A percentile compares a stretch with the other conserved stretches of the same genome.
Evolutionary conservation across 2,797 vertebrate genomes (phyloP).

Genomic region (Sylvilagus floridanus): DNA sequence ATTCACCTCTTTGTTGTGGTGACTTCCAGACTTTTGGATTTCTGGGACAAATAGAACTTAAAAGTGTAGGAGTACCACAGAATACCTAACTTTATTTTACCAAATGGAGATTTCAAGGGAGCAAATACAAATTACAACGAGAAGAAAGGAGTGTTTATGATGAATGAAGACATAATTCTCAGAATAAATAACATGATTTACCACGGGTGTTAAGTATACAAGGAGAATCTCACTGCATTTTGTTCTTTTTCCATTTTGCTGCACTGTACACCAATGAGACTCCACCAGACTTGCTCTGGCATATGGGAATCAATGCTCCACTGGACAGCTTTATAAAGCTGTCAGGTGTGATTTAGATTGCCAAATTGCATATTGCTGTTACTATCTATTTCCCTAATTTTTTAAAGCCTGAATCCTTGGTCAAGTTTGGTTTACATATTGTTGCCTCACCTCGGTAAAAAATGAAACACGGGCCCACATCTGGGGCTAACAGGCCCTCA

Average conservation of each 20-base stretch:
- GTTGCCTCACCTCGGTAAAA: not conserved
- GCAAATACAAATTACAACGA: not conserved
- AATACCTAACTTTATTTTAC: constrained; percentile 17
- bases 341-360: not conserved
- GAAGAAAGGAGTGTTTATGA: constrained; percentile 11
- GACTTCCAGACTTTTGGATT: not conserved
- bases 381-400: not conserved
- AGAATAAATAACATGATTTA: constrained; percentile 14
- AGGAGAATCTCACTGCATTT: not conserved
- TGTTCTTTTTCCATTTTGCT: not conserved
- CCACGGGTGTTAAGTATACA: not conserved
- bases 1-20: not conserved
- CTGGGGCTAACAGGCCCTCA: not conserved
- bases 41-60: not conserved
- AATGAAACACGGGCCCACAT: not conserved
- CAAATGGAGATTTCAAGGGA: not conserved
- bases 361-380: not conserved
- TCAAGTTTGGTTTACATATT: not conserved
- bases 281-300: not conserved
- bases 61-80: not conserved
- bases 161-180: not conserved
- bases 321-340: constrained; percentile 39
- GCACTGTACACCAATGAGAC: not conserved
- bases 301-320: not conserved
- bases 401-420: not conserved